phyloP scores from a whole-genome alignment of 2,888 invertebrate species.

The Dicycla oo region DNA sequence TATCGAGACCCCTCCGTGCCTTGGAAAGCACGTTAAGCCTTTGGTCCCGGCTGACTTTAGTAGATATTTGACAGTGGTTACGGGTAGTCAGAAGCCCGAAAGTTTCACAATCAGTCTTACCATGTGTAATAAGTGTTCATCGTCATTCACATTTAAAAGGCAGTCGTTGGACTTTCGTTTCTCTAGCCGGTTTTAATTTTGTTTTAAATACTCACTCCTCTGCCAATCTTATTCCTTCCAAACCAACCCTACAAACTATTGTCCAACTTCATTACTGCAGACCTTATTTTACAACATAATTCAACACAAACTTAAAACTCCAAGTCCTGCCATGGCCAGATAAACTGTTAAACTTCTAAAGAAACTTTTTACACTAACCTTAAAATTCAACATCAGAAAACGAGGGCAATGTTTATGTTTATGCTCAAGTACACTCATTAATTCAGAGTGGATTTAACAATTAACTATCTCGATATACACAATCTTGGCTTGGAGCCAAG shows the following conservation, averaged over 20 bases:
- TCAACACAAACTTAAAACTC: constrained; percentile 22
- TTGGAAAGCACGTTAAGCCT: too few species aligned
- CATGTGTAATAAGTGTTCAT: too few species aligned
- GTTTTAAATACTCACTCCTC: neutral
- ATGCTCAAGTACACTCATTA: constrained; percentile 50
- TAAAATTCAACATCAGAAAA: constrained; percentile 55
- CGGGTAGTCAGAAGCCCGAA: too few species aligned
- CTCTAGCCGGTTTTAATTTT: neutral
- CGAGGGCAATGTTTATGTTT: constrained; percentile 52
- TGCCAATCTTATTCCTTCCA: neutral
- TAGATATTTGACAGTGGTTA: too few species aligned
- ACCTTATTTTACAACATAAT: constrained; percentile 29
- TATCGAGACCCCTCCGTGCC: too few species aligned
- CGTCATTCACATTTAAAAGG: too few species aligned
- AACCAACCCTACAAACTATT: neutral
- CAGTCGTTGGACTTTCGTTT: too few species aligned
- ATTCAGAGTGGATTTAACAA: constrained; percentile 57
- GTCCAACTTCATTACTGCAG: constrained; percentile 6
- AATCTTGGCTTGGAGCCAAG: constrained; percentile 35
- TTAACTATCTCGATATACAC: constrained; percentile 48
- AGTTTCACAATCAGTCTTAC: too few species aligned
- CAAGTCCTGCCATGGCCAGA: constrained; percentile 7
- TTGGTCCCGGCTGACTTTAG: too few species aligned
- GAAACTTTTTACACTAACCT: constrained; percentile 49
- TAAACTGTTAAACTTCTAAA: constrained; percentile 25